These are phyloP conservation scores for Pandemis cinnamomeana DNA, from an alignment of 2,888 invertebrate species.

Conservation along the genomic window DNA sequence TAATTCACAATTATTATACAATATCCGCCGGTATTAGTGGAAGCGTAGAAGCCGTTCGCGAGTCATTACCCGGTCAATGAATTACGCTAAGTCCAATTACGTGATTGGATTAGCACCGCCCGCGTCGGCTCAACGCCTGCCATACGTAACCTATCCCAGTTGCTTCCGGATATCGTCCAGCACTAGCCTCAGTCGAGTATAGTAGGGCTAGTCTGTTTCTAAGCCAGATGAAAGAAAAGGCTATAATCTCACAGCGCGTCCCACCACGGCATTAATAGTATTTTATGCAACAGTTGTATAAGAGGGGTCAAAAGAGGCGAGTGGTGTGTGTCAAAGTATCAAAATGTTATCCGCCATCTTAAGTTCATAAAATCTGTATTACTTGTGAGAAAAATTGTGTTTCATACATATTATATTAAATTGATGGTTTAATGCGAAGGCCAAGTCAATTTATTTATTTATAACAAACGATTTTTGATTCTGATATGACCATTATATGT, in stretches of 20 bases:
- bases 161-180: not conserved
- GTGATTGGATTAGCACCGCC: slow-evolving; percentile 74
- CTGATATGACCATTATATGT: too few relatives aligned
- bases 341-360: too few relatives aligned
- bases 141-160: slow-evolving; percentile 30
- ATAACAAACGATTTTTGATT: too few relatives aligned
- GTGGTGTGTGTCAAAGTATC: too few relatives aligned
- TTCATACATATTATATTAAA: too few relatives aligned
- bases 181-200: not conserved
- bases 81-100: slow-evolving; percentile 79
- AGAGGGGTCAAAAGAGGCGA: too few relatives aligned
- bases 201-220: not conserved
- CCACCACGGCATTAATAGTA: too few relatives aligned
- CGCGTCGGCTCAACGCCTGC: slow-evolving; percentile 61
- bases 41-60: slow-evolving; percentile 57
- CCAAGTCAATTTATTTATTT: too few relatives aligned
- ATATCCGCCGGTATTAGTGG: slow-evolving; percentile 38
- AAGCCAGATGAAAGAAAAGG: not conserved
- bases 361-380: too few relatives aligned
- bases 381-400: too few relatives aligned
- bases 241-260: not conserved
- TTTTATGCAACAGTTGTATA: too few relatives aligned
- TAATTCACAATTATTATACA: slow-evolving; percentile 28
- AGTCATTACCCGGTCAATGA: slow-evolving; percentile 77
- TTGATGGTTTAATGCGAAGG: too few relatives aligned